Evolutionary conservation across 2,797 vertebrate species (phyloP).

Genomic region (Rachycentron canadum): DNA sequence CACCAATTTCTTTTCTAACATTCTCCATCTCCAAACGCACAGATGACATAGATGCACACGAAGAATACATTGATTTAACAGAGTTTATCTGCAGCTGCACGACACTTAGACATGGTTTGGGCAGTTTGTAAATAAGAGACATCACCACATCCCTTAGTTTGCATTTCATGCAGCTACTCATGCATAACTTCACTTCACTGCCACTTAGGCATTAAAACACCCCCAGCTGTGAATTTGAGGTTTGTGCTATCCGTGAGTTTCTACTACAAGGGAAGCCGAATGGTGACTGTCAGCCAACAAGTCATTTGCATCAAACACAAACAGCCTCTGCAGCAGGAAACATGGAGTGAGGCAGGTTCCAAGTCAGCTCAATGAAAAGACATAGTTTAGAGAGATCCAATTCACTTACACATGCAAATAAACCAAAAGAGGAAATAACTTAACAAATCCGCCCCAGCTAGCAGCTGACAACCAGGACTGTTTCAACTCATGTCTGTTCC

Average conservation of each 20-base stretch:
- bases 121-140: background rate
- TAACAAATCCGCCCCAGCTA: background rate
- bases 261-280: background rate
- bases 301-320: conserved; percentile 30
- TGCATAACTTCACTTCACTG: background rate
- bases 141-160: background rate
- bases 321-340: conserved; percentile 1
- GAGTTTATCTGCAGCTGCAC: background rate
- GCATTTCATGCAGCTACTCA: background rate
- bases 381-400: no score
- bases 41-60: background rate
- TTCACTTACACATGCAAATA: no score
- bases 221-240: rapidly evolving
- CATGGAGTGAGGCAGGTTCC: background rate
- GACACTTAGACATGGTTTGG: background rate
- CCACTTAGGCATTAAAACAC: background rate
- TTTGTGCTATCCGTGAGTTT: background rate
- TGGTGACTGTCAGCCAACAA: background rate
- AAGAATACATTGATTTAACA: background rate
- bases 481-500: no score
- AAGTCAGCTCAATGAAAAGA: background rate
- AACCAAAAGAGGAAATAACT: background rate
- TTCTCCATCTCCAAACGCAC: background rate
- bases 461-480: no score
- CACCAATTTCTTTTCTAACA: background rate